Conservation (phyloP, 2,888 invertebrate species). For the Nysson spinosus region DNA sequence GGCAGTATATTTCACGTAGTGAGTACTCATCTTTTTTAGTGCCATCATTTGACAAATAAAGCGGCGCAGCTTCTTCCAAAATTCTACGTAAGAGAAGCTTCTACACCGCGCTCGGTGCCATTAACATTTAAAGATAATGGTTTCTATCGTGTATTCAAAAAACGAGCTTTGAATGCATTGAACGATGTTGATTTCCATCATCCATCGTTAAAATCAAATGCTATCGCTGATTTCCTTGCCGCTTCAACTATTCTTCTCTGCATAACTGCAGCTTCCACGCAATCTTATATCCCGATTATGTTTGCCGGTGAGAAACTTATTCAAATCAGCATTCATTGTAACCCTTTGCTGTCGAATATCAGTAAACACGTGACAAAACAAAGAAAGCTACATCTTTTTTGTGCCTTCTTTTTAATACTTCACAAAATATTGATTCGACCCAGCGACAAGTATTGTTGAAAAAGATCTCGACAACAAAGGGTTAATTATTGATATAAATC, state of each 20-base stretch:
- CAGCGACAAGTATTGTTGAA: too few species aligned
- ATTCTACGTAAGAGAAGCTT: conserved; percentile 83
- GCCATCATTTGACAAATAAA: conserved; percentile 82
- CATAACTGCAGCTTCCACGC: conserved; percentile 52
- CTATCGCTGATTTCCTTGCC: conserved; percentile 66
- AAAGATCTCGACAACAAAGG: too few species aligned
- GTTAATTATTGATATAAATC: too few species aligned
- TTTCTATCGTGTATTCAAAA: conserved; percentile 86
- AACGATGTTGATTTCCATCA: conserved; percentile 79
- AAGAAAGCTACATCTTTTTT: background rate
- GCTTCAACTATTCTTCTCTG: conserved; percentile 47
- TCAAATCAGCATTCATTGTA: background rate
- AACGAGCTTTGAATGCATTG: conserved; percentile 79
- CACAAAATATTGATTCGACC: too few species aligned
- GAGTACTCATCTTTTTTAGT: conserved; percentile 53
- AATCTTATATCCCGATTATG: conserved; percentile 66
- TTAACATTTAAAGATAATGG: conserved; percentile 86
- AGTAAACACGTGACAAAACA: background rate
- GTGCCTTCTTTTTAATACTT: too few species aligned
- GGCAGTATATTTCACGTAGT: too few species aligned
- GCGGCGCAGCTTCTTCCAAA: conserved; percentile 82
- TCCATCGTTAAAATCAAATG: conserved; percentile 68
- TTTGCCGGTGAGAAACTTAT: conserved; percentile 63
- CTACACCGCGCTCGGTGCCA: conserved; percentile 83
- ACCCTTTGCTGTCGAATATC: too few species aligned